phyloP scores from a whole-genome alignment of 2,888 invertebrate species.

The Noctuana brunneofusca region DNA sequence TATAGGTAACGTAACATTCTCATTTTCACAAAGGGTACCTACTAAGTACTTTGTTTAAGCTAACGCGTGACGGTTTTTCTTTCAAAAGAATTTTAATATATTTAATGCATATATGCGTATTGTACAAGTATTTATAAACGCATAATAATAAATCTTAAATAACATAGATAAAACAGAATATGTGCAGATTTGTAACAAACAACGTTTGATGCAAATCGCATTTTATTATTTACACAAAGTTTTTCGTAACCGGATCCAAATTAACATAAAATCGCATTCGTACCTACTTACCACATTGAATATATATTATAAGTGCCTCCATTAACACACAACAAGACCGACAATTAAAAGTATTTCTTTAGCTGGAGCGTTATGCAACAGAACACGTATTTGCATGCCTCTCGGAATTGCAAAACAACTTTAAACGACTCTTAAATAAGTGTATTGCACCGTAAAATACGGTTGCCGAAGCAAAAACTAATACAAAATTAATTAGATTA shows the following conservation, averaged over 20 bases:
- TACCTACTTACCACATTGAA: neutral
- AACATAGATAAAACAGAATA: too few relatives aligned
- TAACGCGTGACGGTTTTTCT: neutral
- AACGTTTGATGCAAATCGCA: neutral
- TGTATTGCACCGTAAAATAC: constrained; percentile 29
- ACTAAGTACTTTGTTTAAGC: neutral
- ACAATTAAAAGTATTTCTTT: constrained; percentile 25
- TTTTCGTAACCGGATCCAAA: constrained; percentile 22
- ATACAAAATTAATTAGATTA: constrained; percentile 26
- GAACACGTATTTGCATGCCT: constrained; percentile 28
- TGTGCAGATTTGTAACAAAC: neutral
- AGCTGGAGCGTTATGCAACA: constrained; percentile 28
- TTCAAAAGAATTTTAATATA: neutral
- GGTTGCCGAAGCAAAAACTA: constrained; percentile 19
- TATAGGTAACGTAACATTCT: constrained; percentile 46
- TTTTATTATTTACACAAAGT: neutral
- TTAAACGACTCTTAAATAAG: constrained; percentile 26
- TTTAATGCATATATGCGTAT: too few relatives aligned
- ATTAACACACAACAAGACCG: constrained; percentile 19
- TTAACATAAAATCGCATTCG: neutral
- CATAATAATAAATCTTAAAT: neutral
- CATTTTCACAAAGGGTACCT: neutral
- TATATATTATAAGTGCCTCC: neutral
- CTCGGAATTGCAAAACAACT: constrained; percentile 30
- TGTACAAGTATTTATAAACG: too few relatives aligned